Percentiles rank a stretch among this genome's conserved stretches.
Conservation (phyloP, 2,888 invertebrate species). For the Drosophila infuscata region DNA sequence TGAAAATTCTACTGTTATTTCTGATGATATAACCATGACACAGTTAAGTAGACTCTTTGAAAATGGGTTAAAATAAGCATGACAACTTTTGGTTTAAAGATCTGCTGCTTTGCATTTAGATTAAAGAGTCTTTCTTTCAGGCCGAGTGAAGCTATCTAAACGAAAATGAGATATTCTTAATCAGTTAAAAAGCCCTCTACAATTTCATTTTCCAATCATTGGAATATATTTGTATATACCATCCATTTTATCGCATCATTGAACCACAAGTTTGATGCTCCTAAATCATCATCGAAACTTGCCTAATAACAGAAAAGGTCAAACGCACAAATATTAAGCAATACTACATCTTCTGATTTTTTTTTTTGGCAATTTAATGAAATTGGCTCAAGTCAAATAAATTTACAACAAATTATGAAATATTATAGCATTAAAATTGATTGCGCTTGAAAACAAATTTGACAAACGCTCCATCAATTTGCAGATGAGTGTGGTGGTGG, state of each 20-base stretch:
- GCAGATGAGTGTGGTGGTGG: conserved; percentile 7
- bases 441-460: conserved; percentile 44
- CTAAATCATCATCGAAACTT: conserved; percentile 47
- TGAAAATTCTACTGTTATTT: conserved; percentile 59
- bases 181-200: not conserved
- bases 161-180: not conserved
- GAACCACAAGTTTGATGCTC: conserved; percentile 17
- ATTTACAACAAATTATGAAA: conserved; percentile 42
- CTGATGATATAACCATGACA: conserved; percentile 42
- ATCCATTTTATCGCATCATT: not conserved
- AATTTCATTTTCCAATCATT: not conserved
- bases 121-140: not conserved
- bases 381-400: conserved; percentile 32
- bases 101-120: not conserved
- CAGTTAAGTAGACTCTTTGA: conserved; percentile 23
- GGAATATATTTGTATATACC: not conserved
- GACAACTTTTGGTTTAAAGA: not conserved
- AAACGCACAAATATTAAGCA: conserved; percentile 31
- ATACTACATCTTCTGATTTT: conserved; percentile 26
- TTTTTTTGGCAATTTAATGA: conserved; percentile 31
- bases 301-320: conserved; percentile 31
- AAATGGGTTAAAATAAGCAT: conserved; percentile 9
- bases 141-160: not conserved
- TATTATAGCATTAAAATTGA: conserved; percentile 47
- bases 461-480: conserved; percentile 59